Percentiles rank a stretch among this genome's conserved stretches.
Evolutionary conservation across 2,888 invertebrate genomes (phyloP).

Genomic region (Plebejus melissa): DNA sequence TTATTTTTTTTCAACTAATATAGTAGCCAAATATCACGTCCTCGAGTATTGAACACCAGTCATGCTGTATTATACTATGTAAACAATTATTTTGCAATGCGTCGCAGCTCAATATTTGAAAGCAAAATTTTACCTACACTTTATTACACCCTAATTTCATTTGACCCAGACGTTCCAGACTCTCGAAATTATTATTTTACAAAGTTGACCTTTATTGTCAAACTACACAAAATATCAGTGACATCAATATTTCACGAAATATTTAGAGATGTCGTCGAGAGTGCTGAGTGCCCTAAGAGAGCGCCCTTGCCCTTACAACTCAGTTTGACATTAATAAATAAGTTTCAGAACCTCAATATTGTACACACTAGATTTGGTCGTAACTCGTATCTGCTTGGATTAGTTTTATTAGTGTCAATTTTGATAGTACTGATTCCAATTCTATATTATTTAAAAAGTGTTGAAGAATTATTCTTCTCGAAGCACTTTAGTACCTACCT

Average conservation of each 20-base stretch:
- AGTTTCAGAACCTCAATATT: not conserved
- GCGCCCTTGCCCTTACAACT: not conserved
- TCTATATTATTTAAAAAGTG: too few relatives aligned
- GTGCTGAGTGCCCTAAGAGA: not conserved
- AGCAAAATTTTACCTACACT: not conserved
- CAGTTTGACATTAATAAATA: not conserved
- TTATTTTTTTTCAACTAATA: too few relatives aligned
- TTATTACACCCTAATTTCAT: not conserved
- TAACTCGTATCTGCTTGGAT: not conserved
- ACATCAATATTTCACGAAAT: not conserved
- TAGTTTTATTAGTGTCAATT: not conserved
- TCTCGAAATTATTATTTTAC: not conserved
- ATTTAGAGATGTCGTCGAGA: not conserved
- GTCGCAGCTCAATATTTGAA: not conserved
- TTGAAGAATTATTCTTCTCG: too few relatives aligned
- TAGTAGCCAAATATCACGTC: too few relatives aligned
- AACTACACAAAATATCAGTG: not conserved
- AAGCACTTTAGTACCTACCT: too few relatives aligned
- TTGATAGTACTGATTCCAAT: not conserved
- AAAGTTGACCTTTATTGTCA: not conserved
- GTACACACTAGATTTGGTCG: not conserved
- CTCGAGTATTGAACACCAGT: too few relatives aligned
- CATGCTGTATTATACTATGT: too few relatives aligned
- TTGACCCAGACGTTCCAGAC: not conserved
- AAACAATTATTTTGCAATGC: not conserved